Evolutionary conservation across 2,113 vertebrate species (phyloP).

Genomic region (Nothocercus julius): DNA sequence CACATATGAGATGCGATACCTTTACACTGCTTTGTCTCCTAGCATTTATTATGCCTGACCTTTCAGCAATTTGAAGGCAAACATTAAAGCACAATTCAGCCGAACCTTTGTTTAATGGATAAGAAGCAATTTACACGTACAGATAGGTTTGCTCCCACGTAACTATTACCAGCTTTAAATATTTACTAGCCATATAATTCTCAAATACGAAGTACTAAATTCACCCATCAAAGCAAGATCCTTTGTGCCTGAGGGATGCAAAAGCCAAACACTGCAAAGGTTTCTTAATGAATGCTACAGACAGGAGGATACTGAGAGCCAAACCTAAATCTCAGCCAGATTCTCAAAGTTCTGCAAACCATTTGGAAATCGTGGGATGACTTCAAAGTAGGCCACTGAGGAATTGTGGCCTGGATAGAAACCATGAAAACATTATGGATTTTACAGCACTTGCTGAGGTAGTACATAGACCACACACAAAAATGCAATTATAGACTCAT

Average conservation of each 20-base stretch:
- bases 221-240: conserved; percentile 23
- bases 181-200: background rate
- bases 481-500: conserved; percentile 62
- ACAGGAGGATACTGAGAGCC: conserved; percentile 29
- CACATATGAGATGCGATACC: conserved; percentile 32
- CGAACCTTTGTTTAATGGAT: conserved; percentile 30
- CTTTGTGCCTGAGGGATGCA: background rate
- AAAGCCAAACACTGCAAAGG: background rate
- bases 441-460: conserved; percentile 70
- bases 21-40: background rate
- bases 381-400: conserved; percentile 19
- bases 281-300: background rate
- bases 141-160: conserved; percentile 7
- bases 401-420: conserved; percentile 11
- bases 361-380: background rate
- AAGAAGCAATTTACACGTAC: conserved; percentile 34
- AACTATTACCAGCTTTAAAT: background rate
- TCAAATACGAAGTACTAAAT: background rate
- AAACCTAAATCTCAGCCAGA: conserved; percentile 18
- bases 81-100: conserved; percentile 37
- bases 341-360: conserved; percentile 28
- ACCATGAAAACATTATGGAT: background rate
- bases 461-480: conserved; percentile 70
- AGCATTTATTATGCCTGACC: background rate
- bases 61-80: conserved; percentile 52